phyloP scores from a whole-genome alignment of 1,140 invertebrate species.

The Drosophila takahashii region DNA sequence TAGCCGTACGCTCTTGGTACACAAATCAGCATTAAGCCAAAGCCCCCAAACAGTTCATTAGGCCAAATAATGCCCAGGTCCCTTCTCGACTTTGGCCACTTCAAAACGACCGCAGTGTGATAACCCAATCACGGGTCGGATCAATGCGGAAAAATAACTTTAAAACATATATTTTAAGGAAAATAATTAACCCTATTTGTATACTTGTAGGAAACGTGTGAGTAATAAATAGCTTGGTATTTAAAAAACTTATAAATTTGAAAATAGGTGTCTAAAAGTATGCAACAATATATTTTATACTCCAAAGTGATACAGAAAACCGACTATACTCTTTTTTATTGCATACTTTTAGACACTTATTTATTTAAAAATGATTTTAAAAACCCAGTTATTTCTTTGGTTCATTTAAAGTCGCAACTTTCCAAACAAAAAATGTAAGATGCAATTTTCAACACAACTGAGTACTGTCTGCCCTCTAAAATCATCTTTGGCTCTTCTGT shows the following conservation, averaged over 20 bases:
- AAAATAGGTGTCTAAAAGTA: too few relatives aligned
- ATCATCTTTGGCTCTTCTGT: background rate
- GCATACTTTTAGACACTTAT: too few relatives aligned
- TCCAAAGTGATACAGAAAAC: too few relatives aligned
- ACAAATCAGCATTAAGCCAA: constrained; percentile 74
- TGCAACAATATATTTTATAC: too few relatives aligned
- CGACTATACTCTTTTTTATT: too few relatives aligned
- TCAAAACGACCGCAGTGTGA: constrained; percentile 47
- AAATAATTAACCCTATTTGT: background rate
- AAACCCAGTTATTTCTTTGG: too few relatives aligned
- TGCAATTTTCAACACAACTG: constrained; percentile 1
- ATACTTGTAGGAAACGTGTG: too few relatives aligned
- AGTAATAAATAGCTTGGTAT: too few relatives aligned
- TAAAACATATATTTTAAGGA: background rate
- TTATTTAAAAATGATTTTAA: too few relatives aligned
- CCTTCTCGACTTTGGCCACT: constrained; percentile 16
- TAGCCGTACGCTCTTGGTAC: constrained; percentile 56
- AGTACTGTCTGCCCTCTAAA: background rate
- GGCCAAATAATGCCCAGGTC: constrained; percentile 39
- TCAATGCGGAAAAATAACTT: background rate
- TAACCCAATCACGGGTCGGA: constrained; percentile 9
- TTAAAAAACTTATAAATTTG: too few relatives aligned
- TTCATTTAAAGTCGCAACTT: too few relatives aligned
- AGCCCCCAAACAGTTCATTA: constrained; percentile 59
- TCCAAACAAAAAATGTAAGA: background rate